phyloP scores from a whole-genome alignment of 2,888 invertebrate species.

The Polydrusus cervinus region DNA sequence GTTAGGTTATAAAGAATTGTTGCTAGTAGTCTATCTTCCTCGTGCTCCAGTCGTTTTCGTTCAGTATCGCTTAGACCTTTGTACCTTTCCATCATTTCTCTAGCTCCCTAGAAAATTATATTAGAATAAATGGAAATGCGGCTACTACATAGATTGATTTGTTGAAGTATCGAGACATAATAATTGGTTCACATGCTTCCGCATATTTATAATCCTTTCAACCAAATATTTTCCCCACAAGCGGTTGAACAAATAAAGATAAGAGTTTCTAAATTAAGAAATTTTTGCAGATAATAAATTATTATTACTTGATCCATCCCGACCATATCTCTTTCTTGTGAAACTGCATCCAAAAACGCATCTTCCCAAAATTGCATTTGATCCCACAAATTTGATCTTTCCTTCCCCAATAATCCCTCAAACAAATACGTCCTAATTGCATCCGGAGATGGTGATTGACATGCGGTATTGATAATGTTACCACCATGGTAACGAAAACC shows the following conservation, averaged over 20 bases:
- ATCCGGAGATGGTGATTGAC: conserved; percentile 92
- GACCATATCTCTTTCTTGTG: conserved; percentile 98
- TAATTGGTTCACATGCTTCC: too few species aligned
- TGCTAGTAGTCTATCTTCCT: conserved; percentile 96
- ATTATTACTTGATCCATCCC: conserved; percentile 94
- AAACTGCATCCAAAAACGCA: conserved; percentile 97
- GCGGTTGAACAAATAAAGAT: too few species aligned
- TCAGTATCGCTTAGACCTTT: conserved; percentile 94
- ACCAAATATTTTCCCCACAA: too few species aligned
- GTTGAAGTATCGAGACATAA: not conserved
- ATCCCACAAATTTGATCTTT: conserved; percentile 94
- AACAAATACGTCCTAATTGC: conserved; percentile 92
- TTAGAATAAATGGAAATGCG: conserved; percentile 30
- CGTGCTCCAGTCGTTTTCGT: conserved; percentile 95
- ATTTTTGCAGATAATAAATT: conserved; percentile 1
- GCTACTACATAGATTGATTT: not conserved
- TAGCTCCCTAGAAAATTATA: conserved; percentile 79
- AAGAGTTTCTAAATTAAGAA: too few species aligned
- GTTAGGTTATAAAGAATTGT: conserved; percentile 97
- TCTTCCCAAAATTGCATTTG: conserved; percentile 99
- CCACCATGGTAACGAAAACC: conserved; percentile 92
- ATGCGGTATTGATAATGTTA: conserved; percentile 86
- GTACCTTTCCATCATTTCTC: conserved; percentile 99
- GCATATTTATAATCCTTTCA: too few species aligned
- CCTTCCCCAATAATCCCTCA: conserved; percentile 89